Evolutionary conservation across 2,888 invertebrate species (phyloP).

Genomic region (Phania funesta): DNA sequence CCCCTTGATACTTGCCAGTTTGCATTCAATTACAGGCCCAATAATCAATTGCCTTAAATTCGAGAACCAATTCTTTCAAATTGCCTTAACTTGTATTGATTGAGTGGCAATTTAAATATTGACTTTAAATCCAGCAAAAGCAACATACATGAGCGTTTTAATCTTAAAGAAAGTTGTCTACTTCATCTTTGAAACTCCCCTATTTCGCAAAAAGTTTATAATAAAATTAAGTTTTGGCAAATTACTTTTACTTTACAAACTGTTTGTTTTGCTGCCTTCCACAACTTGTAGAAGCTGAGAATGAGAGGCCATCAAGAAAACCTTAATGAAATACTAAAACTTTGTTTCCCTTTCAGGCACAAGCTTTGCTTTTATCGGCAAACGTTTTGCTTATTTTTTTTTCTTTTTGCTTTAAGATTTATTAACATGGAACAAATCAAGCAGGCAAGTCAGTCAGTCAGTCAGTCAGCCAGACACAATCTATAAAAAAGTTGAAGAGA

Average conservation of each 20-base stretch:
- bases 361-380: background rate
- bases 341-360: constrained; percentile 11
- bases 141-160: background rate
- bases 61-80: too few relatives aligned
- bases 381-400: background rate
- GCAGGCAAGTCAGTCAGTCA: background rate
- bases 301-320: constrained; percentile 5
- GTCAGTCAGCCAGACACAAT: constrained; percentile 23
- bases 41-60: too few relatives aligned
- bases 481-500: constrained; percentile 1
- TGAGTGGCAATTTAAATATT: too few relatives aligned
- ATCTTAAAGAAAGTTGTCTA: background rate
- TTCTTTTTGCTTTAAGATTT: background rate
- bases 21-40: too few relatives aligned
- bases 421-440: constrained; percentile 7
- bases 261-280: constrained; percentile 6
- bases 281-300: constrained; percentile 13
- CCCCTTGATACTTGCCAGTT: too few relatives aligned
- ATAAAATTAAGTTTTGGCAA: constrained; percentile 59
- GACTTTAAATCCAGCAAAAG: too few relatives aligned
- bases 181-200: constrained; percentile 24
- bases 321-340: constrained; percentile 44
- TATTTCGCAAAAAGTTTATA: constrained; percentile 53
- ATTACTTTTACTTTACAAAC: constrained; percentile 54
- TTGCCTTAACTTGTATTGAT: too few relatives aligned